These are phyloP conservation scores for Aporophyla lueneburgensis DNA, from an alignment of 2,888 invertebrate genomes.

Conservation along the genomic window DNA sequence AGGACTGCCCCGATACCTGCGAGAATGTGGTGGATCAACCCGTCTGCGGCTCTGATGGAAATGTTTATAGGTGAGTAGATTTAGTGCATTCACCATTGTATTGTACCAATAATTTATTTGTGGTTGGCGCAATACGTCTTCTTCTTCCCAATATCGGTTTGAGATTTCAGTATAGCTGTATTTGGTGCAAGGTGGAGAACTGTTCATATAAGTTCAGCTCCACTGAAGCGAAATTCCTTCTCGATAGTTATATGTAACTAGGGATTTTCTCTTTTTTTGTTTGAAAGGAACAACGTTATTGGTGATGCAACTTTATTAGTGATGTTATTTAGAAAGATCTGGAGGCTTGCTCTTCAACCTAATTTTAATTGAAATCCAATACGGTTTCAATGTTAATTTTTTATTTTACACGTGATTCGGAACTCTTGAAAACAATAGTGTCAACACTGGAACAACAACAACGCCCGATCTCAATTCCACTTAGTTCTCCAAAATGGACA, in stretches of 20 bases:
- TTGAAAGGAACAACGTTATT: too few relatives aligned
- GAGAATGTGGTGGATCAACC: constrained; percentile 92
- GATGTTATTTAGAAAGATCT: too few relatives aligned
- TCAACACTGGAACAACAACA: too few relatives aligned
- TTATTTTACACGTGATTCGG: too few relatives aligned
- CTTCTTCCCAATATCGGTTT: background rate
- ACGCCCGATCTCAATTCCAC: too few relatives aligned
- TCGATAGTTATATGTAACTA: background rate
- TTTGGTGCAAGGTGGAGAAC: background rate
- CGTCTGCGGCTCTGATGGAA: constrained; percentile 97
- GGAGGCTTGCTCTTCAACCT: too few relatives aligned
- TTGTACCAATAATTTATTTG: background rate
- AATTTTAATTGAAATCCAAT: too few relatives aligned
- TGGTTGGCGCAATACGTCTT: background rate
- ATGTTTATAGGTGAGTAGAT: constrained; percentile 94
- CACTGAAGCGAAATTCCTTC: background rate
- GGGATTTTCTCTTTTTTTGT: background rate
- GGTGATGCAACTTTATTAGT: too few relatives aligned
- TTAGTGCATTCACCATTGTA: background rate
- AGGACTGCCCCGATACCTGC: constrained; percentile 90
- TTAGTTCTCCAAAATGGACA: too few relatives aligned
- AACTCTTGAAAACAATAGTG: too few relatives aligned
- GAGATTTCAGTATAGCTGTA: background rate
- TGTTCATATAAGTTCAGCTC: background rate
- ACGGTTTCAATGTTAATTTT: too few relatives aligned